Evolutionary conservation across 2,888 invertebrate species (phyloP).

Genomic region (Pristionchus exspectatus): DNA sequence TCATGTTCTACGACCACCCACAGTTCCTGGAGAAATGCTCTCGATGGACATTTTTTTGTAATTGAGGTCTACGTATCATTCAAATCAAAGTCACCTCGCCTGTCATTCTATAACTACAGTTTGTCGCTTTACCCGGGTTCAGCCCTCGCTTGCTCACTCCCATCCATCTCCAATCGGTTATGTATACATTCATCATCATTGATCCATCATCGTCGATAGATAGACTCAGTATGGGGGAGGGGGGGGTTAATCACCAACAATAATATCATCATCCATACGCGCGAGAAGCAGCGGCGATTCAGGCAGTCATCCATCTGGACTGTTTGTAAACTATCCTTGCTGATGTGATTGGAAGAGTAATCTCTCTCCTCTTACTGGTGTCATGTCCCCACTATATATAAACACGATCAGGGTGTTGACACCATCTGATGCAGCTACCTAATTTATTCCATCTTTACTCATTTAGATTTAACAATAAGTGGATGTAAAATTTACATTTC

Average conservation of each 20-base stretch:
- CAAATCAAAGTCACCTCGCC: no score
- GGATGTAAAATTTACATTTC: no score
- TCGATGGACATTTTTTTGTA: not conserved
- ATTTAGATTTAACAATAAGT: not conserved
- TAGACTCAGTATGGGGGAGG: not conserved
- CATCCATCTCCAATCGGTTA: constrained; percentile 28
- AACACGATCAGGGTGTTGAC: not conserved
- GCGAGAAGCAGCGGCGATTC: constrained; percentile 1
- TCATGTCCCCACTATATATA: constrained; percentile 29
- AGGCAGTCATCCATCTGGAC: not conserved
- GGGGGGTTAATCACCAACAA: constrained; percentile 24
- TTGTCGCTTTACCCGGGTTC: not conserved
- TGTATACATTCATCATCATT: constrained; percentile 47
- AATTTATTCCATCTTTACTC: not conserved
- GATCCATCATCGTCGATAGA: constrained; percentile 24
- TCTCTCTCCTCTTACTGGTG: not conserved
- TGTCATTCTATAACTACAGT: not conserved
- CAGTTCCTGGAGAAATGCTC: not conserved
- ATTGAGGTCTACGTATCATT: no score
- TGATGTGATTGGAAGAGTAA: not conserved
- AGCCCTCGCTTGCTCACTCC: constrained; percentile 3
- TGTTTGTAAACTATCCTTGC: constrained; percentile 44
- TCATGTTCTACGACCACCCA: not conserved
- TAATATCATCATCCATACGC: not conserved
- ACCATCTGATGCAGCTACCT: not conserved